Conservation (phyloP, 2,888 invertebrate species). For the Ormyrus labotus region DNA sequence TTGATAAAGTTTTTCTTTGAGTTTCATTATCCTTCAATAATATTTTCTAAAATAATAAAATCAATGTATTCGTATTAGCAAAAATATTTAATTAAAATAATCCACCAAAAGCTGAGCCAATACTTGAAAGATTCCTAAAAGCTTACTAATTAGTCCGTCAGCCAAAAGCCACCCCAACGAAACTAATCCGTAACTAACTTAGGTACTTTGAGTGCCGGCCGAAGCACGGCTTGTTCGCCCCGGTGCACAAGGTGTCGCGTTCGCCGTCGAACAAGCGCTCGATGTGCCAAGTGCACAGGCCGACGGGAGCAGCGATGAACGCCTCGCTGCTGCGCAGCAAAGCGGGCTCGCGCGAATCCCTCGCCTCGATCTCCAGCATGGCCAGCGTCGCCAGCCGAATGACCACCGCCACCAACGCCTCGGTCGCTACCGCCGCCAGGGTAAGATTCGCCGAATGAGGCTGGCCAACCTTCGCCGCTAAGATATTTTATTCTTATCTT, state of each 20-base stretch:
- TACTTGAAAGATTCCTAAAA: background rate
- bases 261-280: conserved; percentile 86
- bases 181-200: conserved; percentile 49
- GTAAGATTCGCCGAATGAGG: conserved; percentile 81
- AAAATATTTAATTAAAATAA: background rate
- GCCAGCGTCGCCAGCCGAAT: conserved; percentile 72
- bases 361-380: conserved; percentile 79
- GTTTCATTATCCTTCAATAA: background rate
- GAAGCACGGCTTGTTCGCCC: conserved; percentile 95
- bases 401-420: conserved; percentile 80
- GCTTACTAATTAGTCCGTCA: no score
- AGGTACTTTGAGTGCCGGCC: conserved; percentile 96
- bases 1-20: background rate
- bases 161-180: no score
- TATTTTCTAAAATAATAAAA: background rate
- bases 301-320: conserved; percentile 79
- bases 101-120: conserved; percentile 11
- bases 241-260: conserved; percentile 91
- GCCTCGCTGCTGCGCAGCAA: conserved; percentile 80
- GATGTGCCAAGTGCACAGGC: conserved; percentile 81
- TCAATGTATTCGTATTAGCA: conserved; percentile 8
- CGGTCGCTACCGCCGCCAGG: conserved; percentile 75
- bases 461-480: background rate
- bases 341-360: conserved; percentile 90
- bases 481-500: background rate